A percentile compares a stretch with the other conserved stretches of the same genome.
Conservation (phyloP, 2,113 vertebrate species). For the Bubalus kerabau region DNA sequence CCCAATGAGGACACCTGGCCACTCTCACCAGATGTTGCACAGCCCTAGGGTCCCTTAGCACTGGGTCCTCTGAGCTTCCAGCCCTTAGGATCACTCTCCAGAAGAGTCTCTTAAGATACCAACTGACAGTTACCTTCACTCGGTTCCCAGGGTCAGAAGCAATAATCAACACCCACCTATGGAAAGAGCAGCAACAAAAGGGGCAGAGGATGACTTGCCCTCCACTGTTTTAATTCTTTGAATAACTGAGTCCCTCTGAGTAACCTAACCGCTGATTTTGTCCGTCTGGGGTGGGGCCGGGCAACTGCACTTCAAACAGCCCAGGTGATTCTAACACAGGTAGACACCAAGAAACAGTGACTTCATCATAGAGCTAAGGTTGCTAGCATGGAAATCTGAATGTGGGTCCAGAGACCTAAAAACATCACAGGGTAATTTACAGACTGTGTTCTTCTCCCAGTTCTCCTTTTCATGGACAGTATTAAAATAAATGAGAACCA, state of each 20-base stretch:
- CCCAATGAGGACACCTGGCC: background rate
- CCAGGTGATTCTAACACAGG: background rate
- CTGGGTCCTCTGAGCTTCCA: background rate
- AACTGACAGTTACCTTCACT: background rate
- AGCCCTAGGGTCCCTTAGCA: background rate
- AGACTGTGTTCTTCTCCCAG: background rate
- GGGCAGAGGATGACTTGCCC: background rate
- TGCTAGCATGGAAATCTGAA: background rate
- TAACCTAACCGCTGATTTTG: background rate
- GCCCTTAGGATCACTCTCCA: background rate
- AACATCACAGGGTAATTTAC: background rate
- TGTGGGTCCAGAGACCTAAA: background rate
- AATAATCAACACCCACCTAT: background rate
- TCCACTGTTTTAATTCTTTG: background rate
- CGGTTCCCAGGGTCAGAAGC: background rate
- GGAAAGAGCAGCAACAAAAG: background rate
- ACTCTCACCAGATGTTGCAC: background rate
- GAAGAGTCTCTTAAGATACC: background rate
- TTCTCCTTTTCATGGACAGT: background rate
- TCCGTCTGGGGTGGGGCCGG: background rate
- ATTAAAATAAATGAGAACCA: background rate
- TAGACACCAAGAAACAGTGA: background rate
- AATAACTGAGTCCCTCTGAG: background rate
- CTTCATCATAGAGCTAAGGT: background rate
- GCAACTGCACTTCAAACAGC: background rate